phyloP scores from a whole-genome alignment of 2,888 invertebrate species.

The Hybos culiciformis region DNA sequence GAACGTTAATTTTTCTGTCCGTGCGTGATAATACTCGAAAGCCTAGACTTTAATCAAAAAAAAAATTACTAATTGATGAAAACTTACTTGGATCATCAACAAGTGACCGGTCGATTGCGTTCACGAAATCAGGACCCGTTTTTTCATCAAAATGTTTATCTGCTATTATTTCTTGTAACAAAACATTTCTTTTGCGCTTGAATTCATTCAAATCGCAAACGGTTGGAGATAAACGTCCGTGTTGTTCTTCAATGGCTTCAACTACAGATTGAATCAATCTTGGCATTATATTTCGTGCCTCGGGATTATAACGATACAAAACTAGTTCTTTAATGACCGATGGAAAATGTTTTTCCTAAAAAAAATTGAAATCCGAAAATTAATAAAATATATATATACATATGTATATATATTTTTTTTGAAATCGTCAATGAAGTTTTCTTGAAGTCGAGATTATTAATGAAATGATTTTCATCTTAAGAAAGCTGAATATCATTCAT shows the following conservation, averaged over 20 bases:
- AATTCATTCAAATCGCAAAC: slow-evolving; percentile 55
- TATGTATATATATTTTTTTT: no score
- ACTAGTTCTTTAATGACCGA: slow-evolving; percentile 45
- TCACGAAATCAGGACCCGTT: slow-evolving; percentile 41
- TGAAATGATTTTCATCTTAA: no score
- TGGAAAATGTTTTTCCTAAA: slow-evolving; percentile 35
- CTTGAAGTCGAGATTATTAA: no score
- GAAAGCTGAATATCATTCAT: no score
- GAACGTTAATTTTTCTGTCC: no score
- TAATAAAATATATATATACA: no score
- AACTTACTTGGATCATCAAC: slow-evolving; percentile 14
- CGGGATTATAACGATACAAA: slow-evolving; percentile 46
- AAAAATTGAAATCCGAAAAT: no score
- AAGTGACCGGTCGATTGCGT: slow-evolving; percentile 36
- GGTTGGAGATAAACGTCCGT: slow-evolving; percentile 53
- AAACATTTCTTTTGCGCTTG: slow-evolving; percentile 46
- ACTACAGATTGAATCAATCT: slow-evolving; percentile 41
- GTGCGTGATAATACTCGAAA: no score
- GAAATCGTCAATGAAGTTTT: no score
- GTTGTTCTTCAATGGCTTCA: slow-evolving; percentile 58
- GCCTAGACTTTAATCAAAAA: no score
- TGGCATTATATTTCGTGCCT: slow-evolving; percentile 40
- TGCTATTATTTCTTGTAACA: slow-evolving; percentile 50
- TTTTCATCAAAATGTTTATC: slow-evolving; percentile 52
- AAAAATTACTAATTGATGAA: no score